Evolutionary conservation across 2,113 vertebrate genomes (phyloP), one percentile per base, ranked within the genome.

Genomic region (Hipposideros armiger): DNA sequence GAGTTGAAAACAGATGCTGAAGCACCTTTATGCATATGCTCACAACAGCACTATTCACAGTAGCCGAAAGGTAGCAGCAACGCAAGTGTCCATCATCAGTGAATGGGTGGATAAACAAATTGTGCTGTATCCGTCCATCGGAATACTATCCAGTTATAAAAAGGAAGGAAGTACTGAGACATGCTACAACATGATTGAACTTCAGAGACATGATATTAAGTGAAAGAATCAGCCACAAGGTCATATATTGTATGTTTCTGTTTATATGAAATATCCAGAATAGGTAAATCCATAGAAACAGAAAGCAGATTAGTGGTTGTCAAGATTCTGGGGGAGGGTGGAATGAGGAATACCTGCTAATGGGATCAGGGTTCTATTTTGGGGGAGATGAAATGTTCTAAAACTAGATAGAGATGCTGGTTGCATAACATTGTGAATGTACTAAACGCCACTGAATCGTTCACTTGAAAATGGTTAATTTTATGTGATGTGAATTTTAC

Each of bases 391-490:
- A 91, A 77, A 52, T 85, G 24, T 62, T 67, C 87, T 42, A 69
- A 56, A 91, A 94, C 83, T 56, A 62, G 72, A 40, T 87, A 20
- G 82, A 80, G 69, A 73, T 30, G n/a, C 32, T 92, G 40, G 36
- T 93, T 90, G 62, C 5, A 56, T 36, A 96, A 67, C 67, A 42
- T 52, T 47, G 56, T 89, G 69, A 93, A 69, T 40, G 22, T 64
- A 40, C 54, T 86, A 74, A 91, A 86, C 32, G 64, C 91, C 72
- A 45, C 58, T 69, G 69, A 86, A 56, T 66, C 78, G 16, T 64
- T 92, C 80, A 90, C 24, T 81, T 92, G 67, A 73, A 86, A 86
- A 47, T 89, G 28, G 15, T 90, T 94, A 50, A 78, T 87, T 96
- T 81, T 83, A 56, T 62, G 52, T 74, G 80, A 50, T 47, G 11